Conservation (phyloP, 2,888 invertebrate species). For the Apotomis betuletana region DNA sequence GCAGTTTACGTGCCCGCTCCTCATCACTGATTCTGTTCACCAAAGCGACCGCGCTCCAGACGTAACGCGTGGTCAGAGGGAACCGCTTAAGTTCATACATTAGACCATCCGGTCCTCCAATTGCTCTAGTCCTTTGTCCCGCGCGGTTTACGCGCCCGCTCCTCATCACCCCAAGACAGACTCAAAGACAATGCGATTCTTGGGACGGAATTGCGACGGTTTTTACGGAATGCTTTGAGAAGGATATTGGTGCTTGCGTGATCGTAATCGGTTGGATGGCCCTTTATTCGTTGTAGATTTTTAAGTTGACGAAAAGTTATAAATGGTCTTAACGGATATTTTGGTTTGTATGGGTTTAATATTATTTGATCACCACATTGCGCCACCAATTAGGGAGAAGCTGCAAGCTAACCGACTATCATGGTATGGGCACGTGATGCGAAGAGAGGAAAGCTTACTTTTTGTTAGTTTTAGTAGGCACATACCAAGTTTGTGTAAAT, state of each 20-base stretch:
- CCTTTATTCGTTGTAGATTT: neutral
- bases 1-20: conserved; percentile 18
- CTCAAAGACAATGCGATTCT: conserved; percentile 39
- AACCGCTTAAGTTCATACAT: neutral
- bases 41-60: too few relatives aligned
- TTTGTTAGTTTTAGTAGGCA: too few relatives aligned
- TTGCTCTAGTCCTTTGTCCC: conserved; percentile 36
- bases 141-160: conserved; percentile 19
- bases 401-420: too few relatives aligned
- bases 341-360: too few relatives aligned
- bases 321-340: too few relatives aligned
- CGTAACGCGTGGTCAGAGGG: too few relatives aligned
- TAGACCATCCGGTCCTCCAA: conserved; percentile 13
- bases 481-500: too few relatives aligned
- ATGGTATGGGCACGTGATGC: too few relatives aligned
- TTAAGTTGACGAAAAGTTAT: too few relatives aligned
- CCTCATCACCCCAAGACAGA: conserved; percentile 22
- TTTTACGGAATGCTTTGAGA: conserved; percentile 24
- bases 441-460: too few relatives aligned
- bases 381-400: too few relatives aligned
- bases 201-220: conserved; percentile 21
- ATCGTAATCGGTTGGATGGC: neutral
- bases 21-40: neutral
- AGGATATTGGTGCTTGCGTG: conserved; percentile 17
- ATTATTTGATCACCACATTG: too few relatives aligned